phyloP scores from a whole-genome alignment of 2,797 vertebrate genomes.

The Glossophaga mutica region DNA sequence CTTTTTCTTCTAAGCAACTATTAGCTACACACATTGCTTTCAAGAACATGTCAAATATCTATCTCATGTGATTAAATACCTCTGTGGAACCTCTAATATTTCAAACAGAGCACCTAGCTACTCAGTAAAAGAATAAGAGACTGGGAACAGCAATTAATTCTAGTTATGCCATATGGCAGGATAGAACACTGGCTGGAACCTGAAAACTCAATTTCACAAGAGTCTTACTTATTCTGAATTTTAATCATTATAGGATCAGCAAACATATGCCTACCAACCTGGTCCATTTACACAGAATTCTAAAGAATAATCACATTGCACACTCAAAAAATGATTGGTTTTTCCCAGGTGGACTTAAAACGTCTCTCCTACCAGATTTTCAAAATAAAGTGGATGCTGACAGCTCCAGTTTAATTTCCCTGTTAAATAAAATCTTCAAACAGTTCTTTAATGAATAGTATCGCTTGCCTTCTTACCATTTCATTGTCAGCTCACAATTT shows the following conservation, averaged over 20 bases:
- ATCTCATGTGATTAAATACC: constrained; percentile 48
- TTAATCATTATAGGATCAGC: constrained; percentile 72
- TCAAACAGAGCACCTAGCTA: constrained; percentile 53
- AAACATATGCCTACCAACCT: constrained; percentile 74
- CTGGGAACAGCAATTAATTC: constrained; percentile 61
- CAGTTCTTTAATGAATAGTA: background rate
- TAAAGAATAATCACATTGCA: constrained; percentile 53
- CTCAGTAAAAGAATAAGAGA: constrained; percentile 59
- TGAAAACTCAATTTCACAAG: constrained; percentile 69
- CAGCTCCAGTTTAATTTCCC: constrained; percentile 34
- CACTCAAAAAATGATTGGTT: constrained; percentile 48
- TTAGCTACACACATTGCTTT: constrained; percentile 14
- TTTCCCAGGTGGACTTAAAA: constrained; percentile 58
- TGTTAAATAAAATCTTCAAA: constrained; percentile 41
- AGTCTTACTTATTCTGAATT: constrained; percentile 71
- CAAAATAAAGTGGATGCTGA: constrained; percentile 50
- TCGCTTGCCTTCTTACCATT: background rate
- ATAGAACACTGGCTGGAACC: constrained; percentile 51
- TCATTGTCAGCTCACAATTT: background rate
- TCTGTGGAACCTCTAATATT: constrained; percentile 51
- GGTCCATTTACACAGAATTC: constrained; percentile 63
- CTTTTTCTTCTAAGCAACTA: constrained; percentile 16
- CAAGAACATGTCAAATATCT: background rate
- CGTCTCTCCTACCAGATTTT: constrained; percentile 40
- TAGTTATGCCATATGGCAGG: constrained; percentile 65